Percentiles rank a stretch among this genome's conserved stretches.
Evolutionary conservation across 2,888 invertebrate species (phyloP).

Genomic region (Stenichneumon culpator): DNA sequence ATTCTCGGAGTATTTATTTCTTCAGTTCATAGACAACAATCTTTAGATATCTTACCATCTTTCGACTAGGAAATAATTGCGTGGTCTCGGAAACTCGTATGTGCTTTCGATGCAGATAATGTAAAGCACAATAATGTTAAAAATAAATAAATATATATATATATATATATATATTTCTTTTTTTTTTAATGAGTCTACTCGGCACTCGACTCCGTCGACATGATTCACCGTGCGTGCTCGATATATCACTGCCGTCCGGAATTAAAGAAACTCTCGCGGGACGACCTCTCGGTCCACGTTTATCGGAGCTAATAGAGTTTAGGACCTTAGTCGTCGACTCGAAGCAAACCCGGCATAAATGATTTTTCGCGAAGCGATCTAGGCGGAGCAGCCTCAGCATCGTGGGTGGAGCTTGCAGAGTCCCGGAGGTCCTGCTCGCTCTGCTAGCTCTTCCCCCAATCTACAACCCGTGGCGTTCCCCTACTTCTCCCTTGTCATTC

Average conservation of each 20-base stretch:
- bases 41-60: background rate
- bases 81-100: background rate
- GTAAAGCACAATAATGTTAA: background rate
- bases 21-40: background rate
- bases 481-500: constrained; percentile 15
- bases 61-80: background rate
- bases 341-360: constrained; percentile 72
- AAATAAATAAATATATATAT: too few relatives aligned
- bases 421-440: constrained; percentile 40
- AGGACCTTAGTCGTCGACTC: constrained; percentile 20
- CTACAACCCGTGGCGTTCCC: constrained; percentile 57
- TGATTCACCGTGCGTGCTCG: background rate
- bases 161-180: too few relatives aligned
- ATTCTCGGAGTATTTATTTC: background rate
- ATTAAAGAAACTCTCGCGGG: background rate
- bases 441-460: constrained; percentile 47
- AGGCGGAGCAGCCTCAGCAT: constrained; percentile 78
- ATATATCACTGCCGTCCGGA: background rate
- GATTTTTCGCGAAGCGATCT: constrained; percentile 72
- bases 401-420: constrained; percentile 80
- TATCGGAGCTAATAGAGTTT: constrained; percentile 30
- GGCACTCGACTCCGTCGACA: background rate
- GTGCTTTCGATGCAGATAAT: background rate
- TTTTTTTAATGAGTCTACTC: background rate
- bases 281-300: background rate